Percentiles rank a stretch among this genome's conserved stretches.
Conservation (phyloP, 2,113 vertebrate species). For the Cranoglanis bouderius region DNA sequence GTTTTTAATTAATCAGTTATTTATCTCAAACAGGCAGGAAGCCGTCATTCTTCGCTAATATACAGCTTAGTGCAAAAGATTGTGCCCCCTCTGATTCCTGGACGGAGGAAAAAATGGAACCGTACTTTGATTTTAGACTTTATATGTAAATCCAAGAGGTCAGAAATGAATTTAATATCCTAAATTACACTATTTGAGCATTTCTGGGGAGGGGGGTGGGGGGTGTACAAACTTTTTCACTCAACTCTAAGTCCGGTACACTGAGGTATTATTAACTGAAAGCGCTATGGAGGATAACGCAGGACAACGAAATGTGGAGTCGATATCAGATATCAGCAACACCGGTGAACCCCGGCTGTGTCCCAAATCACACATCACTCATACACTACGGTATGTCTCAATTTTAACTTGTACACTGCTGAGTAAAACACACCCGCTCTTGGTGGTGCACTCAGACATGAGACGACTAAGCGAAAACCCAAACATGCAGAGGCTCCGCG, state of each 20-base stretch:
- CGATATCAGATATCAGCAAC: not conserved
- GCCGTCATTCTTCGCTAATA: not conserved
- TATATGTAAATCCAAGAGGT: not conserved
- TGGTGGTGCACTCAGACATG: not conserved
- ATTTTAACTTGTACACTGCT: not conserved
- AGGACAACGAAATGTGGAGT: not conserved
- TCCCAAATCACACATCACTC: not conserved
- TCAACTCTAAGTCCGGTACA: not conserved
- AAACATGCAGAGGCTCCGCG: slow-evolving; percentile 19
- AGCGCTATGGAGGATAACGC: not conserved
- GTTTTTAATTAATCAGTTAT: not conserved
- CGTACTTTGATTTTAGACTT: not conserved
- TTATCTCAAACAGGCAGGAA: not conserved
- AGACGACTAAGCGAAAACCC: not conserved
- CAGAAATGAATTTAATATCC: not conserved
- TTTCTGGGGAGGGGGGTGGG: too few relatives aligned
- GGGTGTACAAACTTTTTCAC: not conserved
- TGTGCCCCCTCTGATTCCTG: not conserved
- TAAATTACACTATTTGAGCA: not conserved
- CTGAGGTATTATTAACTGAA: not conserved
- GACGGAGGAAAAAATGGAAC: not conserved
- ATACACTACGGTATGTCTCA: not conserved
- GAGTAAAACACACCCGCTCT: not conserved
- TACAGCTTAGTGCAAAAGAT: not conserved
- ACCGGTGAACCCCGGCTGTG: not conserved